Conservation (phyloP, 2,113 vertebrate species). For the Isichthys henryi region DNA sequence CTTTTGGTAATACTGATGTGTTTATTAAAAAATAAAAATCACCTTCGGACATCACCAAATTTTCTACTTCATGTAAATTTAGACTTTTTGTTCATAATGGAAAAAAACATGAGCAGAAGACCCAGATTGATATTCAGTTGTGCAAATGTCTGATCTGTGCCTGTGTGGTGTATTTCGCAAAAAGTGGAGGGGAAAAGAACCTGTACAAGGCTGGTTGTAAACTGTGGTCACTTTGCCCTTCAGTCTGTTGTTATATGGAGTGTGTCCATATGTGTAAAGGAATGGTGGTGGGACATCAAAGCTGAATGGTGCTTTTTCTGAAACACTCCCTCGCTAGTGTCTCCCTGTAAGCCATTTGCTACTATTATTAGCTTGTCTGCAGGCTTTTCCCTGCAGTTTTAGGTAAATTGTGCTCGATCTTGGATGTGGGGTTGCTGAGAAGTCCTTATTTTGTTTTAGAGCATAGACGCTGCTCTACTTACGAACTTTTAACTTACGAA, state of each 20-base stretch:
- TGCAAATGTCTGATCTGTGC: neutral
- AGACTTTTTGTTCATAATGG: neutral
- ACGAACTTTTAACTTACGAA: too few species aligned
- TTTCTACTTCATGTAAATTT: neutral
- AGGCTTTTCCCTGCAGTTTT: neutral
- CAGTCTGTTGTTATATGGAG: neutral
- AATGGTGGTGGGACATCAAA: slow-evolving; percentile 25
- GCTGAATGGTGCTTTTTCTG: slow-evolving; percentile 33
- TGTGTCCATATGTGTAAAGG: slow-evolving; percentile 29
- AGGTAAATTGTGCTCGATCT: neutral
- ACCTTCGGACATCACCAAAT: neutral
- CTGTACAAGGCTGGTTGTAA: neutral
- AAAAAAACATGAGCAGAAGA: neutral
- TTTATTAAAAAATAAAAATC: neutral
- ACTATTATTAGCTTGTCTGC: neutral
- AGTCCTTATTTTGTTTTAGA: neutral
- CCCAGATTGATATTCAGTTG: neutral
- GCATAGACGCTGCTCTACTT: neutral
- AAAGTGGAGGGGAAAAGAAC: neutral
- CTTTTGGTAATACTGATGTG: neutral
- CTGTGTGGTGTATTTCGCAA: neutral
- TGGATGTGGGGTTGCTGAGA: neutral
- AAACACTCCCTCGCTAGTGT: neutral
- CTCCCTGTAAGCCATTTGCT: neutral
- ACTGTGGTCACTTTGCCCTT: neutral